Evolutionary conservation across 2,113 vertebrate species (phyloP).

Genomic region (Elgaria multicarinata): DNA sequence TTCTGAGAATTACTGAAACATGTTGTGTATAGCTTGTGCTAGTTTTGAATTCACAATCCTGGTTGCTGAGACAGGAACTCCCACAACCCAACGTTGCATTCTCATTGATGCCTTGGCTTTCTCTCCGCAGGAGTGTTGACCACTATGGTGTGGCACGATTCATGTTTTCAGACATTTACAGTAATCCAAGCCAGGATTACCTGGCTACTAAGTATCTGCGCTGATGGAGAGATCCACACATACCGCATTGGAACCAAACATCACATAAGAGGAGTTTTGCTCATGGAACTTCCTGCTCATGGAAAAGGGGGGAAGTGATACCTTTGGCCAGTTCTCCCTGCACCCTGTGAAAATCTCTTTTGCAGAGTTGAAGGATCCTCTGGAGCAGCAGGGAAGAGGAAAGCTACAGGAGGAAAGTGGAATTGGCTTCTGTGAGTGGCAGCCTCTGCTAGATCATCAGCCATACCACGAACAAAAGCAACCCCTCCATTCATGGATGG

Average conservation of each 20-base stretch:
- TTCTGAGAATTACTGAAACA: not conserved
- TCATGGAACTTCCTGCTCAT: not conserved
- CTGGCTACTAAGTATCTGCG: not conserved
- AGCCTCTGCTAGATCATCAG: not conserved
- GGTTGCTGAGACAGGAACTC: not conserved
- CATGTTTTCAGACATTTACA: not conserved
- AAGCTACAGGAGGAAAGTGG: not conserved
- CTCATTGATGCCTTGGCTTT: not conserved
- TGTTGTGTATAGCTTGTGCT: not conserved
- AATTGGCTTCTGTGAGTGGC: not conserved
- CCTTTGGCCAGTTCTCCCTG: not conserved
- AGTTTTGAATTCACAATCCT: not conserved
- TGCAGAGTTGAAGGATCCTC: not conserved
- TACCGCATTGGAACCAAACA: not conserved
- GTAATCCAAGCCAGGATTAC: not conserved
- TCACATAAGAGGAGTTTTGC: not conserved
- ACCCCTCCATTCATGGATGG: not conserved
- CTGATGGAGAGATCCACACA: not conserved
- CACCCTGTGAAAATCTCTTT: not conserved
- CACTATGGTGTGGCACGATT: not conserved
- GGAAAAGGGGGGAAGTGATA: not conserved
- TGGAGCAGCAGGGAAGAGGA: not conserved
- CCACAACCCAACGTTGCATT: not conserved
- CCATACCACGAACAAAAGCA: not conserved
- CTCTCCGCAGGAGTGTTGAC: not conserved